Evolutionary conservation across 2,113 vertebrate species (phyloP).

Genomic region (Desmodus rotundus): DNA sequence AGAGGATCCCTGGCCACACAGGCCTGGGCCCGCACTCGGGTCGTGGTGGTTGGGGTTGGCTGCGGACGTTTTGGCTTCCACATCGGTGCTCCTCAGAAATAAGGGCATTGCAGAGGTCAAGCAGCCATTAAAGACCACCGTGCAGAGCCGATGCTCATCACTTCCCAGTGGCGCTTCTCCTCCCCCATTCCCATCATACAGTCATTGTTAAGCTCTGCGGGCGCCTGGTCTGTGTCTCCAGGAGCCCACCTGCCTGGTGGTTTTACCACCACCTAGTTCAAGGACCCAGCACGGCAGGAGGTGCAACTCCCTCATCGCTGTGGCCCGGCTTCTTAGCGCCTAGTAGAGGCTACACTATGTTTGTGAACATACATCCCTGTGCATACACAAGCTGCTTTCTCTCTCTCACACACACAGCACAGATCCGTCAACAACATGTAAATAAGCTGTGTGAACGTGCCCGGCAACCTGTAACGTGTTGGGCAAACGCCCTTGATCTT

Average conservation of each 20-base stretch:
- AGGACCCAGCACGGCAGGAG: not conserved
- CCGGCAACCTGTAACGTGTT: not conserved
- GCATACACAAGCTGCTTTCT: not conserved
- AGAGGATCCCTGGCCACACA: not conserved
- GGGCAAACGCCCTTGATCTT: not conserved
- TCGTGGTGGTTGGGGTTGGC: not conserved
- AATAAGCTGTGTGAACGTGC: not conserved
- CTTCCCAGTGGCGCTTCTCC: not conserved
- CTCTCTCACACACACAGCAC: not conserved
- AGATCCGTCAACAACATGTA: not conserved
- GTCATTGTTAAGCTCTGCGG: not conserved
- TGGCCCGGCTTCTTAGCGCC: not conserved
- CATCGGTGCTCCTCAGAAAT: not conserved
- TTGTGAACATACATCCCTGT: not conserved
- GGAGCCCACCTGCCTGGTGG: rapidly evolving
- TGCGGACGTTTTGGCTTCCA: not conserved
- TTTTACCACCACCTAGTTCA: not conserved
- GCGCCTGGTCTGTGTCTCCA: not conserved
- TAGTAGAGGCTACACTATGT: not conserved
- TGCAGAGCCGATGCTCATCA: not conserved
- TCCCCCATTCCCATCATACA: not conserved
- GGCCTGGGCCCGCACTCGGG: not conserved
- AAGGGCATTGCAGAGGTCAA: not conserved
- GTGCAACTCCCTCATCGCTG: not conserved
- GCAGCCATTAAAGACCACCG: not conserved